These are phyloP conservation scores for Nestor notabilis DNA, from an alignment of 2,113 vertebrate genomes.

Conservation along the genomic window DNA sequence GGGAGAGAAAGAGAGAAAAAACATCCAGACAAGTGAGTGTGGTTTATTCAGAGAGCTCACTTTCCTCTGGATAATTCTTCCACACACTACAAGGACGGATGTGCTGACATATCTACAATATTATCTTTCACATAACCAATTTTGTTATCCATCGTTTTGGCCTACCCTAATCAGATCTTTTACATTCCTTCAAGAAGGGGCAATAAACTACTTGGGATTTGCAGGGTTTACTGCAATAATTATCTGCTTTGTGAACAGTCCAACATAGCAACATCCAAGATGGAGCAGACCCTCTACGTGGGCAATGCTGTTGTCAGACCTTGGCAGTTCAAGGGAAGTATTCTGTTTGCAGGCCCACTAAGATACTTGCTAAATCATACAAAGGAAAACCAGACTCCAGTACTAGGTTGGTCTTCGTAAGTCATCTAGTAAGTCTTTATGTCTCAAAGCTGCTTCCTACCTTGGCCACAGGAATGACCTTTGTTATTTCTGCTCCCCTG, in stretches of 20 bases:
- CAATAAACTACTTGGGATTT: background rate
- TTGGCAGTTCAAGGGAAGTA: background rate
- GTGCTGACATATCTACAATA: background rate
- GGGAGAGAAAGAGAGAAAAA: background rate
- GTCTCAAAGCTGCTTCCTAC: conserved; percentile 51
- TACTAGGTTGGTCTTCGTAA: background rate
- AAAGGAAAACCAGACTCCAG: background rate
- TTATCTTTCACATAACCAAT: background rate
- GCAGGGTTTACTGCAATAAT: background rate
- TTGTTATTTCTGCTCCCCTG: conserved; percentile 75
- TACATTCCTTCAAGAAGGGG: background rate
- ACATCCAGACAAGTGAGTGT: background rate
- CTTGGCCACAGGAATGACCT: conserved; percentile 75
- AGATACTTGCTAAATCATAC: background rate
- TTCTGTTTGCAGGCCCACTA: background rate
- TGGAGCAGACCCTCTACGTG: background rate
- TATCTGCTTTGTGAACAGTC: background rate
- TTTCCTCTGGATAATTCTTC: background rate
- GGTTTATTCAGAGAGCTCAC: background rate
- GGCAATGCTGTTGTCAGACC: background rate
- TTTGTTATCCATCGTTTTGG: background rate
- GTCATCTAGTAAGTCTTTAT: background rate
- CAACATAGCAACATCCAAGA: background rate
- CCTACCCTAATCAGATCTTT: background rate
- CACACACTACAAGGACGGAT: background rate